Evolutionary conservation across 2,797 vertebrate genomes (phyloP), one percentile per base, ranked within the genome.

Genomic region (Thaleichthys pacificus): DNA sequence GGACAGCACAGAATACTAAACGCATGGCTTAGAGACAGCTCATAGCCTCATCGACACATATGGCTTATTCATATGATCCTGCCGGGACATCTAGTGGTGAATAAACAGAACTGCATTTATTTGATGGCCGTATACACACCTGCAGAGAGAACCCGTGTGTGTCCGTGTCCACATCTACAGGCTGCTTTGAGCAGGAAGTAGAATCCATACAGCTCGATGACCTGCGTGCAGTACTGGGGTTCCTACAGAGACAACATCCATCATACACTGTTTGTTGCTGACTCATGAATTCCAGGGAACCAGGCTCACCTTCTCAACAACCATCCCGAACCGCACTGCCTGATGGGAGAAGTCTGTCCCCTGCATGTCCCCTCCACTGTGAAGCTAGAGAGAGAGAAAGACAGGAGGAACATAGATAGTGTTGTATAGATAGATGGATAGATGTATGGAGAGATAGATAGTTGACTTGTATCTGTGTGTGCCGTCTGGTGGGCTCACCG

Each of bases 301-400:
- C 49, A 51, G n/a, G 4, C 58, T 61, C 7, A 67, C 66, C 47
- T 47, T 54, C 14, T 67, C 66, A 26, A 56, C 28, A 49, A 56
- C 26, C 66, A 32, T 66, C 28, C 82, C 79, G 2, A 72, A 84
- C 28, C 77, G 79, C 5, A 80, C 57, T 3, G 77, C 75, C 72
- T 81, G 82, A 68, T 76, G 66, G 63, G 75, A 62, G 54, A 80
- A 74, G 69, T 74, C 57, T 17, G 32, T 76, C 47, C 80, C 3
- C 3, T 66, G 22, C 73, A 78, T 78, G 65, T 80, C 72, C 1
- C 80, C 80, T 8, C 80, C 80, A 8, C 61, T 80, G 69, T 78
- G 66, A 21, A 82, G 70, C 80, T 84, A 35, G 8, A 32, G 42
- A 64, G 42, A 64, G 19, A 66, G 11, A 22, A 21, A 26, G 26